phyloP scores from a whole-genome alignment of 2,797 vertebrate species.

The Enteromius unitaeniatus region DNA sequence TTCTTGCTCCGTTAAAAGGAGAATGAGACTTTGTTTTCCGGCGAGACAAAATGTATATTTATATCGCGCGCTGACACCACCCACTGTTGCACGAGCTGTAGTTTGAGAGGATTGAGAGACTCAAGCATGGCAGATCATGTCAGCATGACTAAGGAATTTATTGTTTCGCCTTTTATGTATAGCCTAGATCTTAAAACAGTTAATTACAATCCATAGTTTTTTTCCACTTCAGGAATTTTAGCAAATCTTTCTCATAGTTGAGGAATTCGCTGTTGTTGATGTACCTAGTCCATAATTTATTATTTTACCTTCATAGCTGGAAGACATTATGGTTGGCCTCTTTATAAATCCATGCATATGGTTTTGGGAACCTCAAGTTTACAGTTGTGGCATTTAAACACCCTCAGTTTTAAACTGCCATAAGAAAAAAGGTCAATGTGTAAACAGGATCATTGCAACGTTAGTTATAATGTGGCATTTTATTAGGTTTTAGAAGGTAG shows the following conservation, averaged over 20 bases:
- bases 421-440: too few relatives aligned
- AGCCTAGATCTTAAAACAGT: neutral
- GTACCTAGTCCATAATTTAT: neutral
- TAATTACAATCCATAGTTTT: neutral
- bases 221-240: neutral
- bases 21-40: neutral
- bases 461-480: neutral
- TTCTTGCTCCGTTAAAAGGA: neutral
- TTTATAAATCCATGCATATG: neutral
- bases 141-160: neutral
- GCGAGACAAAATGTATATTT: neutral
- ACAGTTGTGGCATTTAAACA: neutral
- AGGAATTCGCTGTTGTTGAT: constrained; percentile 29
- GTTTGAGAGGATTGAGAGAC: too few relatives aligned
- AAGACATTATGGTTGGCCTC: neutral
- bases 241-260: neutral
- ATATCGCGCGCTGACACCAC: constrained; percentile 30
- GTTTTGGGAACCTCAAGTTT: neutral
- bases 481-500: neutral
- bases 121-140: neutral
- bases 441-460: too few relatives aligned
- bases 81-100: neutral
- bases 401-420: neutral
- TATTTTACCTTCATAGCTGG: neutral
- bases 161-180: neutral